These are phyloP conservation scores for human DNA, from an alignment of 2,113 vertebrate genomes.

Conservation along the genomic window GRCh38 chr3:72739501-72740000, in stretches of 20 bases:
- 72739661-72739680: background rate
- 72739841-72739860: background rate
- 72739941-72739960: background rate
- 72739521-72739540: background rate
- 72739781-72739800: background rate
- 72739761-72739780: background rate
- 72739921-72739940: background rate
- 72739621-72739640: background rate
- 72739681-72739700: background rate
- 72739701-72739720: background rate
- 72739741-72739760: background rate
- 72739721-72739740: background rate
- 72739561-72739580: background rate
- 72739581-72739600: background rate
- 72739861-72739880: background rate
- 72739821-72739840: background rate
- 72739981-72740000: too few species aligned
- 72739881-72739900: background rate
- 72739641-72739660: background rate
- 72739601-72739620: background rate
- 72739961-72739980: rapidly evolving
- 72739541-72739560: background rate
- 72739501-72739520: background rate
- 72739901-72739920: background rate
- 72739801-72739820: rapidly evolving